Evolutionary conservation across 2,113 vertebrate genomes (phyloP), one percentile per base, ranked within the genome.

Genomic region (Apaloderma vittatum): DNA sequence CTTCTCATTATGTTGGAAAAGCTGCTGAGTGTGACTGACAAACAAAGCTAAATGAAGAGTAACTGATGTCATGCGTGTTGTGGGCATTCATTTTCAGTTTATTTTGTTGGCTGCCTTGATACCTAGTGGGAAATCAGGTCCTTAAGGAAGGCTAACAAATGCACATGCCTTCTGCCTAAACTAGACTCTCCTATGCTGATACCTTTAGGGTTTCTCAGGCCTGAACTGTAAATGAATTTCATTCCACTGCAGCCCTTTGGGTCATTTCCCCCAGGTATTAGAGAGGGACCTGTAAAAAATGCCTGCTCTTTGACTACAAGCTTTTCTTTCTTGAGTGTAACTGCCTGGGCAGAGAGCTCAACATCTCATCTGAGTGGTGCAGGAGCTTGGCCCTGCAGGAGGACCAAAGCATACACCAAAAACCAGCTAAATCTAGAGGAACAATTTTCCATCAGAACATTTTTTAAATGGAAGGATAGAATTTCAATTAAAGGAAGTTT

Each of bases 21-120:
- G 67, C 92, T 95, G 55, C 72, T 59, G 67, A 66, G 30, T 57
- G 61, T 59, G 72, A 79, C 83, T 86, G 87, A 94, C 73, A 88
- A 93, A 78, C n/a, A 43, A 57, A 81, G 68, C n/a, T 87, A 59
- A 93, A 86, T 62, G 86, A 88, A 73, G 73, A 91, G 27, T 29
- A 83, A 46, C 49, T 34, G 73, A 70, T 72, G 73, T 45, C 61
- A 15, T 15, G 61, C 40, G 76, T 78, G 46, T n/a, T 79, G 79
- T 15, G 55, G 59, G 61, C 59, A 55, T 27, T 80, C 36, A 82
- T 48, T 58, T 68, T 12, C 70, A 49, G 21, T 90, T 87, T 75
- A 34, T 68, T 80, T 85, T 78, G 43, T 1, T 61, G 54, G 30
- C 76, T 65, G 54, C 17, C 37, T 55, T 55, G 43, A 43, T 24